Base-by-base conservation (phyloP, 2,888 invertebrate genomes). In the Holacanthella duospinosa region DNA sequence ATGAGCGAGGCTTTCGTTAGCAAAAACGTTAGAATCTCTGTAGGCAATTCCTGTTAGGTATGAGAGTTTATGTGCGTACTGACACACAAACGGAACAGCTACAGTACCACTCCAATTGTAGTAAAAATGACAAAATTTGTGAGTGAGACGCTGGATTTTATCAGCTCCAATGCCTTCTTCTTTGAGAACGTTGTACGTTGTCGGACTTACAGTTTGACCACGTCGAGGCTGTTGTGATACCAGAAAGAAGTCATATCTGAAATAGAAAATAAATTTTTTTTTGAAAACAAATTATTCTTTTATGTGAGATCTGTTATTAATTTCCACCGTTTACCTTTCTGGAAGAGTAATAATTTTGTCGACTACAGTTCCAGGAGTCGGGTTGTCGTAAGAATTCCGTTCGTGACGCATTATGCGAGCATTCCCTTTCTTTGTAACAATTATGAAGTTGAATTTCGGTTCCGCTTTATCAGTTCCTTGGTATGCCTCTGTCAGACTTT, bases 391-490 rank as follows among this genome's bases (percentile, higher is more conserved):
- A 1, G 24, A 16, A 12, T 29, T 21, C 2, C 36, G 3, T 1
- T 29, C 29, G 12, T 48, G 25, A 26, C 24, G 24, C 29, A 54
- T 24, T 26, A 71, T 54, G 25, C 80, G 74, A 9, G 79, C 77
- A 73, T 80, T 93, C 19, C 94, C 87, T 1, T 92, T 81, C 75
- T 96, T 96, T 0, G 91, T 88, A 0, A 96, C 94, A 0, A 96
- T 82, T 1, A 93, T 81, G 72, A 90, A 91, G 0, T 86, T 83
- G 75, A 94, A 71, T 63, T 81, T 61, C 1, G 61, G 58, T 9
- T 28, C 16, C 1, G 27, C 12, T 43, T 1, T 4, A 2, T 43
- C 36, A 0, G 26, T 6, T 1, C 53, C 58, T 2, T 12, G 26
- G 53, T 64, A 64, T 4, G 2, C 1, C 9, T 55, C 43, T 2